Evolutionary conservation across 2,797 vertebrate genomes (phyloP), one percentile per base, ranked within the genome.

Genomic region (Eleutherodactylus coqui): DNA sequence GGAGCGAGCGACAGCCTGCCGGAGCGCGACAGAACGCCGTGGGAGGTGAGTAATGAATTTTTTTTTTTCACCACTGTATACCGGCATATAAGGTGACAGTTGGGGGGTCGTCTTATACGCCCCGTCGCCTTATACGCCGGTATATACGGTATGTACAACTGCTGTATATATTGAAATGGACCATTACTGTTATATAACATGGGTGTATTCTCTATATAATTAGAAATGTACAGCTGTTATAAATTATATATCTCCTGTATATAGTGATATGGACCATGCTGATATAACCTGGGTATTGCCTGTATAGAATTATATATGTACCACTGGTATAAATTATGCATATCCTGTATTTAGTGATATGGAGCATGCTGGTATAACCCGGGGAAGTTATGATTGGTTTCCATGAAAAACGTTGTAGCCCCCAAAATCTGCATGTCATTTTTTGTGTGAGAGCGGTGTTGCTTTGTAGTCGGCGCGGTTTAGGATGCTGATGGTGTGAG

Each of bases 401-500:
- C 36, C 38, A n/a, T 21, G 19, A 24, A 41, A 36, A 69, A 67
- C 21, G 27, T 27, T 0, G 41, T 2, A 27, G 72, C 47, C 34
- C n/a, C 17, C 16, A 21, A 24, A 24, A 19, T 17, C 38, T 29
- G 10, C 27, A 14, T 86, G 38, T 69, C 43, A 58, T 53, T 27
- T 36, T 70, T 5, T 43, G 41, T 73, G 38, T 85, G 9, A 1
- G 5, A 8, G 1, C 14, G 32, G 36, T 80, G 67, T 21, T 72
- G 17, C 47, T 17, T n/a, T 67, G 41, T 14, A 75, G 64, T 21
- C 17, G 17, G 10, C 27, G 13, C 10, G 32, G 43, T 75, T 82
- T 82, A 55, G 75, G 53, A 77, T 36, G 60, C 72, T 55, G 75
- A 16, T 34, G 27, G 60, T 77, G 58, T 24, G 49, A 36, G 41